Evolutionary conservation across 2,797 vertebrate species (phyloP), one percentile per base, ranked within the genome.

Genomic region (Propithecus perrieri): DNA sequence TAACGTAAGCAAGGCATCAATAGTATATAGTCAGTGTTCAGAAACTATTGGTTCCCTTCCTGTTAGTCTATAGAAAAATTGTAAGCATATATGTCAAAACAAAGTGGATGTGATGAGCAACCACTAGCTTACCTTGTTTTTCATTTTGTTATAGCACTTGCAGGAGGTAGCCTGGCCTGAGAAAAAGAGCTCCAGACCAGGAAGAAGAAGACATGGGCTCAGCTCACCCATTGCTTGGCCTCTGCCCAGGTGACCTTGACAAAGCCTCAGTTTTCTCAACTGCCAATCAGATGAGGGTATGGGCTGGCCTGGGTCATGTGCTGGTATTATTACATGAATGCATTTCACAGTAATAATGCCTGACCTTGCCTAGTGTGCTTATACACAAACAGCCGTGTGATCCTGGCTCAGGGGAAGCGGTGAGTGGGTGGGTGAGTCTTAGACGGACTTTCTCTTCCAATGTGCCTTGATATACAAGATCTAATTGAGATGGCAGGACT

Each of bases 391-490:
- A 50, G 2, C 8, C 28, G 38, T 61, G 33, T 12, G 2, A 72
- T 30, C 50, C 83, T 72, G 48, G 38, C 72, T 91, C 1, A 9
- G 1, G 24, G 41, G 55, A 72, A 87, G 24, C 0, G 41, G n/a
- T 85, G 65, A 88, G 26, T 43, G n/a, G 57, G 50, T 61, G 67
- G 80, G 43, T 53, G 6, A 78, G 57, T 79, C 88, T 80, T 67
- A 59, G 38, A 83, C 63, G 43, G 30, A 59, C 57, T 88, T 88
- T 83, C 63, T 91, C n/a, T 91, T 88, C 55, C n/a, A 79, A 91
- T 55, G 46, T 9, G 65, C 9, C 55, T 91, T 72, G 43, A 57
- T 84, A 65, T 75, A 53, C 17, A 67, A 71, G 35, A 41, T 24
- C 30, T 59, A 20, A 59, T 15, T 57, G 83, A 69, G 46, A 81